A percentile compares a stretch with the other conserved stretches of the same genome.
Evolutionary conservation across 2,888 invertebrate species (phyloP).

Genomic region (Drosophila eohydei): DNA sequence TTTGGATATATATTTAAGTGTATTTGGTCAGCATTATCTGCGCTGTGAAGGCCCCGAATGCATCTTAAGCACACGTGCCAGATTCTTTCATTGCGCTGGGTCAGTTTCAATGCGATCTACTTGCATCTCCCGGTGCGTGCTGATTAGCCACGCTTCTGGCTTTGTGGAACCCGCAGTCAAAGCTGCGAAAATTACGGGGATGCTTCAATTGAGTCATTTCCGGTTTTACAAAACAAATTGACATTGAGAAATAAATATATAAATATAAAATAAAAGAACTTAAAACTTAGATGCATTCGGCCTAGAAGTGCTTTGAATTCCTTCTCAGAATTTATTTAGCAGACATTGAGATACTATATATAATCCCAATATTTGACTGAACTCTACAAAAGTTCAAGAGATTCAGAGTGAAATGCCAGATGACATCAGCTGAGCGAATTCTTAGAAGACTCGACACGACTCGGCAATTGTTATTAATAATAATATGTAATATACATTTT

Average conservation of each 20-base stretch:
- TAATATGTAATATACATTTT: too few relatives aligned
- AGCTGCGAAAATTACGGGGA: constrained; percentile 53
- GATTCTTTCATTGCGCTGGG: constrained; percentile 28
- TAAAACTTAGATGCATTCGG: too few relatives aligned
- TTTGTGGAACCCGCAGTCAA: constrained; percentile 32
- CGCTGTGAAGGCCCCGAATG: not conserved
- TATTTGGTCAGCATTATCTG: not conserved
- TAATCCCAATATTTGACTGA: too few relatives aligned
- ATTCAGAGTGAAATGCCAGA: too few relatives aligned
- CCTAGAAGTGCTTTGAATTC: too few relatives aligned
- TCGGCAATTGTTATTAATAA: too few relatives aligned
- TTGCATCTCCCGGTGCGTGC: constrained; percentile 48
- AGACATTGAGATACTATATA: too few relatives aligned
- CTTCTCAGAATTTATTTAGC: too few relatives aligned
- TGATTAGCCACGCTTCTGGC: constrained; percentile 51
- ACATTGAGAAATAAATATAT: constrained; percentile 1
- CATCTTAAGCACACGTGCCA: not conserved
- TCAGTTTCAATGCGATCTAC: constrained; percentile 34
- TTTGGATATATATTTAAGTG: not conserved
- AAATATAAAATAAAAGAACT: not conserved
- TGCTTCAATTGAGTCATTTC: constrained; percentile 69
- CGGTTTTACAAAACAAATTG: constrained; percentile 45
- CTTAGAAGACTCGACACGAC: too few relatives aligned
- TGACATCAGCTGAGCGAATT: too few relatives aligned
- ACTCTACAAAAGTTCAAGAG: too few relatives aligned